Base-by-base conservation (phyloP, 1,140 invertebrate genomes). In the Rhopalosiphum maidis region DNA sequence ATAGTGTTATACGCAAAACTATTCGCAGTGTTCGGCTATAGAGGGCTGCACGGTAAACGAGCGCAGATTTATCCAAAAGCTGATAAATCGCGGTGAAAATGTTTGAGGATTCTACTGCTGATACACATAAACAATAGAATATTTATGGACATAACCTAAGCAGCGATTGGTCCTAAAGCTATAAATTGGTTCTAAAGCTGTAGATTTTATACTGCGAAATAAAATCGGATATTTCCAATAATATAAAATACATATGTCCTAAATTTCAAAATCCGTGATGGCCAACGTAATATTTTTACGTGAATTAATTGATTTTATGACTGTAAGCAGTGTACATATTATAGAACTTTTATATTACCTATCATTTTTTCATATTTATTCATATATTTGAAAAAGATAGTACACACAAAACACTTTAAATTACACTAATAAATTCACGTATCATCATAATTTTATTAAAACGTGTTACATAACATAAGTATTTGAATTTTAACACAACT, bases 221-320 rank as follows among this genome's bases (percentile, higher is more conserved):
- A 77, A 77, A 77, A 77, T 35, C 60, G 60, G 60, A 77, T 15
- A n/a, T 77, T 77, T 18, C n/a, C 15, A 77, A 77, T 77, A 77
- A 77, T 77, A 77, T 77, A 77, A 77, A 77, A 77, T 18, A 77
- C 60, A n/a, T 77, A 77, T 77, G n/a, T 77, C 60, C 60, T 77
- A 6, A n/a, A 77, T 11, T 77, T 77, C 60, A n/a, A 77, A 77
- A 77, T 77, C 5, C 15, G 60, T n/a, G 30, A n/a, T 77, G 60
- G n/a, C 15, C n/a, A 30, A 77, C 3, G 21, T n/a, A n/a, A n/a
- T 18, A n/a, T 18, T 77, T 35, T 4, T n/a, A 77, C 60, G 4
- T 15, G n/a, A 77, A 77, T 35, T 77, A 77, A 77, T 77, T 77
- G 30, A 6, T 35, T 77, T 77, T n/a, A 77, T 77, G 60, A 77